Conservation (phyloP, 2,888 invertebrate genomes). For the Bhutanitis thaidina region DNA sequence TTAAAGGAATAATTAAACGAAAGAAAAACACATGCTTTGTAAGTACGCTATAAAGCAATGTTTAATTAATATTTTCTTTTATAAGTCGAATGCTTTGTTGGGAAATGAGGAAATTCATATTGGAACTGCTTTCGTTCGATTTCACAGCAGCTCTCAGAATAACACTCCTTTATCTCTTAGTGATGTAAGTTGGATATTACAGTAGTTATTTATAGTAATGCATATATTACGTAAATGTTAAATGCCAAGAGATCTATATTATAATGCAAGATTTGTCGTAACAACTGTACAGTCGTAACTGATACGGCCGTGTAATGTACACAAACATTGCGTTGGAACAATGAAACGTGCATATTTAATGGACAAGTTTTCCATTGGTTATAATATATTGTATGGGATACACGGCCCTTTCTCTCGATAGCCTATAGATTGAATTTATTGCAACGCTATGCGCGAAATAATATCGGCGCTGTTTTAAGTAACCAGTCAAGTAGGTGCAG, state of each 20-base stretch:
- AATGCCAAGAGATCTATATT: not conserved
- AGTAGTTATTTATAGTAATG: not conserved
- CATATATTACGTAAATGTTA: not conserved
- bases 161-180: not conserved
- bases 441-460: conserved; percentile 7
- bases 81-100: conserved; percentile 1
- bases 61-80: conserved; percentile 14
- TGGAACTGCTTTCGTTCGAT: not conserved
- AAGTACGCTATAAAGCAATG: not conserved
- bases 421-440: conserved; percentile 5
- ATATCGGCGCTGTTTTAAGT: conserved; percentile 24
- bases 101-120: conserved; percentile 1
- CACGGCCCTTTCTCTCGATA: conserved; percentile 13
- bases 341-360: conserved; percentile 9
- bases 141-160: not conserved
- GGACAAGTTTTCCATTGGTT: conserved; percentile 9
- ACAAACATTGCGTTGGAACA: conserved; percentile 1
- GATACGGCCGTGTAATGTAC: conserved; percentile 7
- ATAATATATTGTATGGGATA: conserved; percentile 10
- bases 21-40: not conserved
- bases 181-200: not conserved
- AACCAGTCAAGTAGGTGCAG: conserved; percentile 55
- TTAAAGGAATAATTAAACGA: not conserved
- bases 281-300: not conserved
- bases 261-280: not conserved